These are phyloP conservation scores for Eufriesea mexicana DNA, from an alignment of 1,140 invertebrate species.

Conservation along the genomic window DNA sequence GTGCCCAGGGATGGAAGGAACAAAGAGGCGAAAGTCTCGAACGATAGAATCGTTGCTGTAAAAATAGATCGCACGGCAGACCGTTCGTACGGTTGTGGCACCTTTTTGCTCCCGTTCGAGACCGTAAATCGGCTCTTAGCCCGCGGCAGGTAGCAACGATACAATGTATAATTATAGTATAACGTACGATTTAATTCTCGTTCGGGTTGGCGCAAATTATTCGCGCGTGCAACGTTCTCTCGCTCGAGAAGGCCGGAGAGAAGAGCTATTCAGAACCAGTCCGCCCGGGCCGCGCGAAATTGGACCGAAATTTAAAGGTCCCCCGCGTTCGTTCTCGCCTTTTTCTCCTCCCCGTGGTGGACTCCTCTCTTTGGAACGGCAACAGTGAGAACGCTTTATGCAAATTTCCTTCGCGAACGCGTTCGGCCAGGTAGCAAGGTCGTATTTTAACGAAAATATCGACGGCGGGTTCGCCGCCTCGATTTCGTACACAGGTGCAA, in stretches of 20 bases:
- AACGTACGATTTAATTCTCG: slow-evolving; percentile 60
- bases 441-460: slow-evolving; percentile 56
- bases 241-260: not conserved
- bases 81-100: not conserved
- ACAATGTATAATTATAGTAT: slow-evolving; percentile 50
- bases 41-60: slow-evolving; percentile 28
- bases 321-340: slow-evolving; percentile 10
- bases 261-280: not conserved
- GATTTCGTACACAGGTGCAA: slow-evolving; percentile 20
- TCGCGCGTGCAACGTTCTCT: slow-evolving; percentile 47
- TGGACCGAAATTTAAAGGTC: slow-evolving; percentile 61
- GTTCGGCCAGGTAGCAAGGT: slow-evolving; percentile 22
- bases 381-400: slow-evolving; percentile 46
- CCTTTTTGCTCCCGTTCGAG: not conserved
- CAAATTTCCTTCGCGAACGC: slow-evolving; percentile 25
- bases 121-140: slow-evolving; percentile 17
- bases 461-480: not conserved
- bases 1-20: not conserved
- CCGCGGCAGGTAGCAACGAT: slow-evolving; percentile 41
- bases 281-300: not conserved
- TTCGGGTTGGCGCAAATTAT: slow-evolving; percentile 36
- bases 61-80: slow-evolving; percentile 4
- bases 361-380: not conserved
- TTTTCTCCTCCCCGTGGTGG: not conserved
- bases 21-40: not conserved